Base-by-base conservation (phyloP, 2,113 vertebrate species). In the human region DNA sequence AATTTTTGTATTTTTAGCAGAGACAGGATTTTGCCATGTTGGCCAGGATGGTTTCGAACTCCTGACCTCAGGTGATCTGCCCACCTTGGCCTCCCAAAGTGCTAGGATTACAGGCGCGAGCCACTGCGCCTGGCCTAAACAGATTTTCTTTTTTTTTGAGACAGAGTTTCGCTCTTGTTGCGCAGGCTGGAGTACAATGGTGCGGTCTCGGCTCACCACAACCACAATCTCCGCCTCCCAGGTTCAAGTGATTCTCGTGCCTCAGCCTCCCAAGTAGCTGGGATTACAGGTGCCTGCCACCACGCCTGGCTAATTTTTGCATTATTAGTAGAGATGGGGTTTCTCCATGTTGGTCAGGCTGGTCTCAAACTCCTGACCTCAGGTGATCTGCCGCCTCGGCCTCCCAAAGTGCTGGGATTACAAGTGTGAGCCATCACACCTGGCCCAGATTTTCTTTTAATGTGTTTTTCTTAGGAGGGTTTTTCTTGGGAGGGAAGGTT, bases 161-260 rank as follows among this genome's bases (percentile, higher is more conserved):
- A 76, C 3, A 3, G 40, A 14, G 40, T 76, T 23, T 76, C 13
- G 8, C 40, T 76, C 27, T 45, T 27, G 40, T 45, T 27, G 40
- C 13, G 1, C 25, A 76, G 73, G 25, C 25, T 45, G 43, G 25
- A 64, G 27, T 61, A 12, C 59, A 61, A 5, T 64, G 61, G 27
- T 6, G 12, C 1, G 13, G 30, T 64, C 27, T 6, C 0, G 2
- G 61, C 61, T 64, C 27, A 64, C 61, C 13, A 2, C 27, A 64
- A 13, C 27, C 57, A 45, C 45, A 45, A 23, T 59, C 61, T 64
- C 61, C 27, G 5, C 5, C 61, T 64, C 27, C 61, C 27, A 64
- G 61, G 61, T 64, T 64, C 61, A 64, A 64, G 27, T 6, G 12
- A 64, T 64, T 64, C 61, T 32, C 12, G 5, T 64, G 27, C 61